Evolutionary conservation across 2,113 vertebrate genomes (phyloP).

Genomic region (Brachypteracias leptosomus): DNA sequence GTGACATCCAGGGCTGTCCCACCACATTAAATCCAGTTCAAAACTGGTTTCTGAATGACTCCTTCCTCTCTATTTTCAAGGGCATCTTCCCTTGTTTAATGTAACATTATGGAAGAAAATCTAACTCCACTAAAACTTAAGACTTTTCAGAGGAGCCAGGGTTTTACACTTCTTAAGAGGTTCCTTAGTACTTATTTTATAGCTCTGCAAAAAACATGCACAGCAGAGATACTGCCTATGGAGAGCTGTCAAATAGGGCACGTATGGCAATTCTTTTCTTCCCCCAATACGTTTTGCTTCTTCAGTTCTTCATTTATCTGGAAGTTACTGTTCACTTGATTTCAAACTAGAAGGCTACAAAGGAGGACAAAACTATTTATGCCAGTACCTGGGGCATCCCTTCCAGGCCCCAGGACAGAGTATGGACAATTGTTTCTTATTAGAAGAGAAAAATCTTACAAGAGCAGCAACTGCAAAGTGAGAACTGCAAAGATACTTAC

Average conservation of each 20-base stretch:
- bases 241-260: background rate
- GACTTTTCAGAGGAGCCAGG: background rate
- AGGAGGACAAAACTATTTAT: background rate
- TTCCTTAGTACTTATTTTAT: background rate
- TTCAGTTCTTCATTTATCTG: background rate
- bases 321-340: background rate
- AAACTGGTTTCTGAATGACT: background rate
- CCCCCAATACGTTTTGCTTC: background rate
- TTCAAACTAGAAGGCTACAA: background rate
- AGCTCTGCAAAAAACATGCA: background rate
- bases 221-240: background rate
- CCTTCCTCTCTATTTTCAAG: background rate
- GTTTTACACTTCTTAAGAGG: background rate
- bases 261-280: fast-evolving
- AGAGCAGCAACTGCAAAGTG: background rate
- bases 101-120: background rate
- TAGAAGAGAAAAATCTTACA: background rate
- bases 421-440: background rate
- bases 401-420: background rate
- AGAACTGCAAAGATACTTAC: background rate
- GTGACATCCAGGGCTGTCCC: background rate
- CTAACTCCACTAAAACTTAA: background rate
- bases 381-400: background rate
- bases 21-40: fast-evolving
- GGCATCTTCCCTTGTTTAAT: background rate